phyloP scores from a whole-genome alignment of 2,888 invertebrate genomes.

The Drosophila antonietae region DNA sequence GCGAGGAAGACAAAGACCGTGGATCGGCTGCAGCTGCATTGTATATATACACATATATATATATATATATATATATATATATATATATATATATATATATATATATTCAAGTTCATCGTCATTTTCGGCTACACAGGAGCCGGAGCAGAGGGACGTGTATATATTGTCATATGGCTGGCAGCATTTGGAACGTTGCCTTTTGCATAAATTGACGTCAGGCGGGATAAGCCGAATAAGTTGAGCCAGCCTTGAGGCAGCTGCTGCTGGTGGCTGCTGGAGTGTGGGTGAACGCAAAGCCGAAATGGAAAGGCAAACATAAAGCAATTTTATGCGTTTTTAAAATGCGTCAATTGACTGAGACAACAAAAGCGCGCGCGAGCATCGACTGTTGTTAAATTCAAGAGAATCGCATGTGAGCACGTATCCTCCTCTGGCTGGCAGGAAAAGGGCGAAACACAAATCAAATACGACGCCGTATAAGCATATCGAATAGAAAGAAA shows the following conservation, averaged over 20 bases:
- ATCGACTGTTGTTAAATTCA: constrained; percentile 50
- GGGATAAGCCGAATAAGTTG: constrained; percentile 47
- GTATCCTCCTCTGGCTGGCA: constrained; percentile 46
- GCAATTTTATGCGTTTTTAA: constrained; percentile 82
- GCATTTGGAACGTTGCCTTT: constrained; percentile 52
- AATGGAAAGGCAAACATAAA: constrained; percentile 78
- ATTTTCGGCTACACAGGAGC: constrained; percentile 1
- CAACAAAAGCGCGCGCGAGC: constrained; percentile 59
- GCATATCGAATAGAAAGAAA: constrained; percentile 54
- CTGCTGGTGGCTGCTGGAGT: not conserved
- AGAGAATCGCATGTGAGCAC: constrained; percentile 68
- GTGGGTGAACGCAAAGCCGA: constrained; percentile 21
- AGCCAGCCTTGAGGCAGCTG: not conserved
- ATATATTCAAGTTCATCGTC: not conserved
- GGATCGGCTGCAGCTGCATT: constrained; percentile 55
- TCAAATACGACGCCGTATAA: constrained; percentile 49
- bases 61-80: not conserved
- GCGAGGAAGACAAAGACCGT: constrained; percentile 38
- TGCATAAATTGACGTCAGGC: constrained; percentile 71
- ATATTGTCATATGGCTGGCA: constrained; percentile 48
- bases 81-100: not conserved
- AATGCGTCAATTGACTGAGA: constrained; percentile 81
- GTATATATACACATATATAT: not conserved
- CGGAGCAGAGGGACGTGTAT: constrained; percentile 14
- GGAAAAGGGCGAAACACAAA: constrained; percentile 31